These are phyloP conservation scores for Laodelphax striatellus DNA, from an alignment of 1,140 invertebrate genomes.

Conservation along the genomic window DNA sequence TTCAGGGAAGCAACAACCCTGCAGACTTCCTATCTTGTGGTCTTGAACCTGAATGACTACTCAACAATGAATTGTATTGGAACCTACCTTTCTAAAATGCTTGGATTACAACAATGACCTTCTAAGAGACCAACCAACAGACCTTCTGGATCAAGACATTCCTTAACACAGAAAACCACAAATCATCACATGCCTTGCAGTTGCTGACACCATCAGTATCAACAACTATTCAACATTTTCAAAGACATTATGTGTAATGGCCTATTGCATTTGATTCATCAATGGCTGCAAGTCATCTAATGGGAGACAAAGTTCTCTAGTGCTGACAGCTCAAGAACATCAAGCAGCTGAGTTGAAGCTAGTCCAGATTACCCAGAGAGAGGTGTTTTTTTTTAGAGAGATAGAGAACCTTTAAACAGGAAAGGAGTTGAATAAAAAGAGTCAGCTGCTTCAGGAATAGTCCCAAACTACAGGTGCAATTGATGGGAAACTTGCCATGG, in stretches of 20 bases:
- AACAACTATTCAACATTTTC: neutral
- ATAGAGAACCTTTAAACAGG: neutral
- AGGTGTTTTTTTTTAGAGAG: neutral
- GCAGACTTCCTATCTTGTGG: slow-evolving; percentile 29
- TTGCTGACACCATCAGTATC: neutral
- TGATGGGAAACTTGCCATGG: neutral
- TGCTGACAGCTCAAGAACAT: no score
- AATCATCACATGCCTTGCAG: neutral
- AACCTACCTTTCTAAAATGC: slow-evolving; percentile 13
- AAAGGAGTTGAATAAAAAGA: neutral
- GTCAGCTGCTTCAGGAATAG: no score
- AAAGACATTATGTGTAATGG: neutral
- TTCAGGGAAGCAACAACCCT: slow-evolving; percentile 23
- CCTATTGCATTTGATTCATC: neutral
- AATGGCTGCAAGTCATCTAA: neutral
- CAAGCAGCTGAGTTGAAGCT: no score
- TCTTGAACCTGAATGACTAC: slow-evolving; percentile 19
- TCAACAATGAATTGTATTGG: slow-evolving; percentile 26
- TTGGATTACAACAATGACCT: neutral
- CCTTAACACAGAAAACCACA: neutral
- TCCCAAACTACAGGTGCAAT: neutral
- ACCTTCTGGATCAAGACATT: neutral
- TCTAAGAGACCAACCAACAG: no score
- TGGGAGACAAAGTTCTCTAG: no score
- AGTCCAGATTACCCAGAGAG: no score